Conservation (phyloP, 2,888 invertebrate genomes). For the Dolomedes plantarius region DNA sequence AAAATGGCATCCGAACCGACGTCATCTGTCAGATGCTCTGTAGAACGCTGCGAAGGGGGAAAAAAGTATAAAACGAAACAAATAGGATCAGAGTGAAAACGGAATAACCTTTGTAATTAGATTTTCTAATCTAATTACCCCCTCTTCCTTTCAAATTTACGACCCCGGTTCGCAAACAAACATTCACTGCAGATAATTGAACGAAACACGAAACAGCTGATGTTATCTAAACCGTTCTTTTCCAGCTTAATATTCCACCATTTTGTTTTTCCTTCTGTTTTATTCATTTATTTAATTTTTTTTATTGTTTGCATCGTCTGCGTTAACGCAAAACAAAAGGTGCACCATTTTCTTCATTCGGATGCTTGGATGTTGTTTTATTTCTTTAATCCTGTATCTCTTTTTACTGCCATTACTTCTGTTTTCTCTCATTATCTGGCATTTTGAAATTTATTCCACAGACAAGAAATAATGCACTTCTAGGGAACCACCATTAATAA, state of each 20-base stretch:
- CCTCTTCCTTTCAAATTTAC: conserved; percentile 63
- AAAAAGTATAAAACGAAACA: conserved; percentile 21
- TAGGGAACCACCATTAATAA: conserved; percentile 41
- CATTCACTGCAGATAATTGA: conserved; percentile 61
- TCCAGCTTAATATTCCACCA: conserved; percentile 44
- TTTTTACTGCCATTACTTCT: conserved; percentile 16
- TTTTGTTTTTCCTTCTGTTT: conserved; percentile 31
- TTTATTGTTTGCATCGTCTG: conserved; percentile 25
- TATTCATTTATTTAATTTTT: conserved; percentile 21
- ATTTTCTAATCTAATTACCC: conserved; percentile 64
- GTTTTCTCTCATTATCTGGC: conserved; percentile 48
- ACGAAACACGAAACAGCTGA: conserved; percentile 62
- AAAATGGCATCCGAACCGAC: too few species aligned
- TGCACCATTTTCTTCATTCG: conserved; percentile 10
- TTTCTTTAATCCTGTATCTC: conserved; percentile 13
- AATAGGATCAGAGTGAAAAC: conserved; percentile 45
- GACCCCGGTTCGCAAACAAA: conserved; percentile 43
- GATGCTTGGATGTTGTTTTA: conserved; percentile 37
- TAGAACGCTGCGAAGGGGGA: background rate
- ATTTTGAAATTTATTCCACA: conserved; percentile 53
- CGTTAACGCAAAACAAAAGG: conserved; percentile 42
- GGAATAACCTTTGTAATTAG: conserved; percentile 68
- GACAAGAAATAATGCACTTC: background rate
- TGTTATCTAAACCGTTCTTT: conserved; percentile 50
- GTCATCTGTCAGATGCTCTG: conserved; percentile 38